Conservation (phyloP, 1,140 invertebrate species). For the Trichomalopsis sarcophagae region DNA sequence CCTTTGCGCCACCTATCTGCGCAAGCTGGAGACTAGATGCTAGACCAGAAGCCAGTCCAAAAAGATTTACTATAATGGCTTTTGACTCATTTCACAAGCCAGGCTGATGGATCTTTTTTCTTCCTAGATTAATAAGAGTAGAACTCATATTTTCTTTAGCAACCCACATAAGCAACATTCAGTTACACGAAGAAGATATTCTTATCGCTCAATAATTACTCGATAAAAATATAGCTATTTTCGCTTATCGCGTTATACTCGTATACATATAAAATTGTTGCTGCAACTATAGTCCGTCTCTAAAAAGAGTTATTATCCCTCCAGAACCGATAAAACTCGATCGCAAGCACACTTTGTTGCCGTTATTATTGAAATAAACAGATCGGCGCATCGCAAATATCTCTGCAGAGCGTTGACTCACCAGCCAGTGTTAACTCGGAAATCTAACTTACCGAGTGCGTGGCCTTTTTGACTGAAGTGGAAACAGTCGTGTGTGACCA, state of each 20-base stretch:
- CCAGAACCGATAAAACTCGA: background rate
- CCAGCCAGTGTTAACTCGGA: background rate
- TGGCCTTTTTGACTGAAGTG: constrained; percentile 80
- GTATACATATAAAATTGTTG: background rate
- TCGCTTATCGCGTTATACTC: background rate
- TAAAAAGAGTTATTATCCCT: background rate
- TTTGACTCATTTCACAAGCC: too few species aligned
- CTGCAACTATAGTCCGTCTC: background rate
- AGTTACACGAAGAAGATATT: too few species aligned
- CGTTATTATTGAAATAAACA: background rate
- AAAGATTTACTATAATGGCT: too few species aligned
- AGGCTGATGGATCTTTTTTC: too few species aligned
- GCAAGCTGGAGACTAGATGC: too few species aligned
- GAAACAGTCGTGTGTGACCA: constrained; percentile 80
- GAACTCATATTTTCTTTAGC: too few species aligned
- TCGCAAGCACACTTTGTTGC: too few species aligned
- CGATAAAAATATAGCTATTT: background rate
- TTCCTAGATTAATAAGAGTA: too few species aligned
- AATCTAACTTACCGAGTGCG: constrained; percentile 71
- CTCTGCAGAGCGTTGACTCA: background rate
- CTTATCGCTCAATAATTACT: background rate
- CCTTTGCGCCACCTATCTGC: too few species aligned
- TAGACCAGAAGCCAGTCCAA: too few species aligned
- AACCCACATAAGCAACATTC: too few species aligned
- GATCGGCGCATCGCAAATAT: too few species aligned